phyloP scores from a whole-genome alignment of 2,113 vertebrate species.

The Paralichthys olivaceus region DNA sequence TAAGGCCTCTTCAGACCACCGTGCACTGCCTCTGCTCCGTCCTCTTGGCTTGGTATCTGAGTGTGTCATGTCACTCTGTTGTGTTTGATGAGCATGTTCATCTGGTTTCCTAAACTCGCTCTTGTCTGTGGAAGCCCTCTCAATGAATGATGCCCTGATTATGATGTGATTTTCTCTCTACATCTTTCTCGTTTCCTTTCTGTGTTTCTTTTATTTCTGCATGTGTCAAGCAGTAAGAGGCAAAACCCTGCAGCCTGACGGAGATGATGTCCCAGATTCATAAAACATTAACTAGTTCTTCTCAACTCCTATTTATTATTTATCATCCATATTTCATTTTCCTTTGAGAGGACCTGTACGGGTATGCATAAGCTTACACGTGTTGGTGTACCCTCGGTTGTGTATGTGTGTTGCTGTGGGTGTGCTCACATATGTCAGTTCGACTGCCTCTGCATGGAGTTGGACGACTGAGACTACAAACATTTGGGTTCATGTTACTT shows the following conservation, averaged over 20 bases:
- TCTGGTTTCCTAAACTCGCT: constrained; percentile 54
- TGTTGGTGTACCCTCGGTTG: constrained; percentile 45
- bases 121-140: constrained; percentile 56
- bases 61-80: constrained; percentile 31
- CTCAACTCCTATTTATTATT: constrained; percentile 83
- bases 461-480: constrained; percentile 41
- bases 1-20: constrained; percentile 35
- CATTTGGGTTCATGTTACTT: constrained; percentile 43
- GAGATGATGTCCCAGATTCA: constrained; percentile 83
- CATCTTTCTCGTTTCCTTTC: constrained; percentile 47
- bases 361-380: constrained; percentile 50
- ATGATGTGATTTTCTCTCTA: constrained; percentile 59
- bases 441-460: constrained; percentile 53
- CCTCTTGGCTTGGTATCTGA: constrained; percentile 44
- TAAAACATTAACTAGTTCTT: constrained; percentile 84
- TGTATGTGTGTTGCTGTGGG: constrained; percentile 36
- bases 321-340: constrained; percentile 77
- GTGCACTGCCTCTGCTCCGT: constrained; percentile 36
- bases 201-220: constrained; percentile 66
- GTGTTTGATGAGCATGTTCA: constrained; percentile 59
- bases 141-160: constrained; percentile 64
- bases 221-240: constrained; percentile 74
- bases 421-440: constrained; percentile 41
- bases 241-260: constrained; percentile 75
- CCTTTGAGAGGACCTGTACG: constrained; percentile 77